These are phyloP conservation scores for Plecotus auritus DNA, from an alignment of 2,113 vertebrate genomes.

Conservation along the genomic window DNA sequence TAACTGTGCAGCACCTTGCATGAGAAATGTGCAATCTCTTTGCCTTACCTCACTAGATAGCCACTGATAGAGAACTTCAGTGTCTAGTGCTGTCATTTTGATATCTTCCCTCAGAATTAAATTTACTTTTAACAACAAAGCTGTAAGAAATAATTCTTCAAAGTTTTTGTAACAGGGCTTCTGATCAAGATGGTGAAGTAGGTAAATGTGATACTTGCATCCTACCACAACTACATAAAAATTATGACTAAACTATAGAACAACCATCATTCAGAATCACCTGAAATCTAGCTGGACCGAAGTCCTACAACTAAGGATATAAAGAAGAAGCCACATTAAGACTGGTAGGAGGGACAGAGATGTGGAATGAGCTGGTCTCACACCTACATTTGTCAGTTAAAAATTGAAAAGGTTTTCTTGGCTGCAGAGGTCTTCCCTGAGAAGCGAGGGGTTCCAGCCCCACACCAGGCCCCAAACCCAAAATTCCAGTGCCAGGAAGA, in stretches of 20 bases:
- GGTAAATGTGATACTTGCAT: background rate
- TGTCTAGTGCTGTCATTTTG: constrained; percentile 10
- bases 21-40: constrained; percentile 15
- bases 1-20: constrained; percentile 7
- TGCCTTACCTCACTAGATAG: background rate
- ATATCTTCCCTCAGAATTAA: background rate
- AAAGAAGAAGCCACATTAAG: background rate
- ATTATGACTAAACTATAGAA: background rate
- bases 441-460: background rate
- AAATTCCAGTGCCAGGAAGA: background rate
- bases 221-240: background rate
- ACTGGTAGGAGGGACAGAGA: background rate
- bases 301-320: background rate
- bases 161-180: background rate
- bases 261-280: background rate
- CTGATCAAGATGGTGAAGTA: background rate
- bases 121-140: constrained; percentile 38
- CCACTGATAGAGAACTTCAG: background rate
- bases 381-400: background rate
- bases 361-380: background rate
- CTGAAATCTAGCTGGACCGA: background rate
- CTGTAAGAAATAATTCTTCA: constrained; percentile 9
- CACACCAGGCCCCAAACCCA: background rate
- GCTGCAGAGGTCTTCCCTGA: background rate
- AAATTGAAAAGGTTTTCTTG: background rate